phyloP scores from a whole-genome alignment of 2,888 invertebrate species.

The Incurvaria masculella region DNA sequence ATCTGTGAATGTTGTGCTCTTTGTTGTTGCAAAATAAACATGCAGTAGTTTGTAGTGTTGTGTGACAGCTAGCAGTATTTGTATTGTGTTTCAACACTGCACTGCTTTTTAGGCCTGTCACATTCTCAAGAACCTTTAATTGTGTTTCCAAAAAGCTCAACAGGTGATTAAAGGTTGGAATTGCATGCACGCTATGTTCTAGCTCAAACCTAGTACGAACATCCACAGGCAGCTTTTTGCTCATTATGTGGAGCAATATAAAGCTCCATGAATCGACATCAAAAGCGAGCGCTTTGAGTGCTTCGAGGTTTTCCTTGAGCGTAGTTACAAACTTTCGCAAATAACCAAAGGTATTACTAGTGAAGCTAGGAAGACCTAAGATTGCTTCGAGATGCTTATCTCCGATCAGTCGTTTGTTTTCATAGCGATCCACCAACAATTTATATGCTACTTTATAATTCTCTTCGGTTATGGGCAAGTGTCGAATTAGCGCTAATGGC shows the following conservation, averaged over 20 bases:
- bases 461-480: not conserved
- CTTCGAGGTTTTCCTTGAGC: slow-evolving; percentile 6
- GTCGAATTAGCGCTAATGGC: slow-evolving; percentile 1
- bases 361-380: not conserved
- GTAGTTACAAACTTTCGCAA: slow-evolving; percentile 4
- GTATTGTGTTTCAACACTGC: not conserved
- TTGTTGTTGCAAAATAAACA: not conserved
- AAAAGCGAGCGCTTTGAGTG: slow-evolving; percentile 3
- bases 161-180: not conserved
- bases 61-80: too few relatives aligned
- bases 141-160: not conserved
- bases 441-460: slow-evolving; percentile 4
- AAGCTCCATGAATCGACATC: slow-evolving; percentile 7
- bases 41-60: too few relatives aligned
- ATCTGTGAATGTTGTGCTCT: not conserved
- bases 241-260: slow-evolving; percentile 4
- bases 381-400: slow-evolving; percentile 6
- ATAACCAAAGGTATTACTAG: not conserved
- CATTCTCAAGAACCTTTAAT: not conserved
- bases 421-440: slow-evolving; percentile 1
- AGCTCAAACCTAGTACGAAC: not conserved
- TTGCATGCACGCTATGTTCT: not conserved
- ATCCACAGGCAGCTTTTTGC: slow-evolving; percentile 1
- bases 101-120: not conserved
- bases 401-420: slow-evolving; percentile 6